Evolutionary conservation across 1,140 invertebrate species (phyloP), one percentile per base, ranked within the genome.

Genomic region (Leguminivora glycinivorella): DNA sequence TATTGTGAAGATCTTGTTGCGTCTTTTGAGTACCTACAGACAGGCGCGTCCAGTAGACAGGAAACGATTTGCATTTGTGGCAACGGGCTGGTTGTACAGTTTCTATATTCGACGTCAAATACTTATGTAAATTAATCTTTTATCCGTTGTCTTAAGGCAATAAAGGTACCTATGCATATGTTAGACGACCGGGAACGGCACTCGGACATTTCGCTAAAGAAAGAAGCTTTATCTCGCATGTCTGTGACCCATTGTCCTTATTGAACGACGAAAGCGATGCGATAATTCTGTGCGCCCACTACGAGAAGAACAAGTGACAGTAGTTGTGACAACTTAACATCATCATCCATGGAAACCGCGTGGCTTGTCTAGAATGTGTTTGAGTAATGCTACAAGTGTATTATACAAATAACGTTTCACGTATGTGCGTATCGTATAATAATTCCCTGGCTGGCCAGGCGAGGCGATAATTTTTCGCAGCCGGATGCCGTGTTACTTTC

Each of bases 401-500:
- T 17, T 43, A n/a, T 43, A n/a, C 40, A 43, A 69, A 63, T 38
- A 24, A n/a, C 29, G 25, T 69, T 72, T 60, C 26, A 73, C 70
- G 70, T 71, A 31, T 73, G 74, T 70, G 60, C 29, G 40, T 72
- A 17, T 71, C 74, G 72, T 71, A 66, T 69, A 56, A 81, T 69
- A 79, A 79, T 78, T 66, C 56, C 52, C 43, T 67, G 67, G 68
- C 70, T 69, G 69, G 68, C 70, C 47, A 75, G 67, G 78, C 74
- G 79, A 81, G 80, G 83, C 84, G 82, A 78, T 86, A 83, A 87
- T 87, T 90, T 90, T 90, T 89, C 87, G 86, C 88, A 84, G 84
- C 83, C 88, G 86, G 88, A 90, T 87, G 79, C 85, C 77, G 83
- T 79, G 82, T 84, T 87, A 88, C 88, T 91, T 91, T 91, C 88